Evolutionary conservation across 30 jellyfish, hydroid and myxozoan genomes (phyloP).

Genomic region (Cassiopea xamachana): DNA sequence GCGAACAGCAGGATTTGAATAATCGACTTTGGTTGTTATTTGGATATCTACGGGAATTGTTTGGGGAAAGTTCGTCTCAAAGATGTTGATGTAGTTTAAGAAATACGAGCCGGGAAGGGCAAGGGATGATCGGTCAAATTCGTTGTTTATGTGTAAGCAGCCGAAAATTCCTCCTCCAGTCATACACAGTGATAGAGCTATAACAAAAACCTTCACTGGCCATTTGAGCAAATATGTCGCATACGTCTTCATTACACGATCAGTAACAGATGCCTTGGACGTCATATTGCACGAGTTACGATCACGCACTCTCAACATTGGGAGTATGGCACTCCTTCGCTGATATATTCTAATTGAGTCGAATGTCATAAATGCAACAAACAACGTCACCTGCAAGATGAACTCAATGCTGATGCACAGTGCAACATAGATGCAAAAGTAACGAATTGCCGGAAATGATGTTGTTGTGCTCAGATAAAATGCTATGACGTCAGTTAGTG

Average conservation of each 20-base stretch:
- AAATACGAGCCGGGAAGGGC: constrained; percentile 32
- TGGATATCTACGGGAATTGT: constrained; percentile 52
- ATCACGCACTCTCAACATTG: constrained; percentile 34
- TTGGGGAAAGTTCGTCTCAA: constrained; percentile 48
- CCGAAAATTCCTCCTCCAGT: constrained; percentile 58
- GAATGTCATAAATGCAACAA: constrained; percentile 68
- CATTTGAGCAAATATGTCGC: constrained; percentile 19
- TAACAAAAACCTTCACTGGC: constrained; percentile 27
- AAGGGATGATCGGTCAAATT: constrained; percentile 24
- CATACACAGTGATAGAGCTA: constrained; percentile 24
- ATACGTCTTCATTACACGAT: constrained; percentile 26
- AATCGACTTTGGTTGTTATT: constrained; percentile 22
- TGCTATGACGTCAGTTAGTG: constrained; percentile 82
- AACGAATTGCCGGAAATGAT: constrained; percentile 75
- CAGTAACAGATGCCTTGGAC: not conserved
- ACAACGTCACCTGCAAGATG: constrained; percentile 64
- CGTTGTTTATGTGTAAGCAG: constrained; percentile 17
- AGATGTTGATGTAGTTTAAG: constrained; percentile 18
- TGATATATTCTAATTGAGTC: constrained; percentile 60
- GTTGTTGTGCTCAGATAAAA: constrained; percentile 72
- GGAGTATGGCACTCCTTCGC: constrained; percentile 30
- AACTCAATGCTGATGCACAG: constrained; percentile 59
- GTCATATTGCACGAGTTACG: not conserved
- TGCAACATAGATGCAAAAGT: constrained; percentile 75
- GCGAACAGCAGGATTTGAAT: constrained; percentile 48